These are phyloP conservation scores for Diabrotica balteata DNA, from an alignment of 2,888 invertebrate species.

Conservation along the genomic window DNA sequence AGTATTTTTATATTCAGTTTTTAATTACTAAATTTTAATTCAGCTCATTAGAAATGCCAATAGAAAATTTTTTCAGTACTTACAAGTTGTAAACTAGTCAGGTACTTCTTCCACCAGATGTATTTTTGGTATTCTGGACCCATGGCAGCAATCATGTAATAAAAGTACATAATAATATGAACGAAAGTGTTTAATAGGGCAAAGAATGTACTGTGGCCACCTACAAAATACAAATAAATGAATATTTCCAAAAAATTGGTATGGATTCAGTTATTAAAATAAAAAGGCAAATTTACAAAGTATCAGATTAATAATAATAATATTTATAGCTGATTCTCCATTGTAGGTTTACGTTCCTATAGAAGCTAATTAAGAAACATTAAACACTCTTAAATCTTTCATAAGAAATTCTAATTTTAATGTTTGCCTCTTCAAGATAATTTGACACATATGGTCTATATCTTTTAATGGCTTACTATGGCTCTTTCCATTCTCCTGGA, in stretches of 20 bases:
- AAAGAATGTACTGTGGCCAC: slow-evolving; percentile 97
- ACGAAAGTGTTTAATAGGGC: slow-evolving; percentile 93
- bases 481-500: too few relatives aligned
- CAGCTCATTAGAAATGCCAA: too few relatives aligned
- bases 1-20: too few relatives aligned
- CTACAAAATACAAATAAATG: slow-evolving; percentile 62
- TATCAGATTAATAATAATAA: neutral
- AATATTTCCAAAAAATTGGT: too few relatives aligned
- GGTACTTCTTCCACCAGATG: slow-evolving; percentile 98
- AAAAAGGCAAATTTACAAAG: neutral
- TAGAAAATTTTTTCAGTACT: slow-evolving; percentile 42
- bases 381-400: too few relatives aligned
- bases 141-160: slow-evolving; percentile 95
- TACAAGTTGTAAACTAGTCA: slow-evolving; percentile 95
- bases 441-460: too few relatives aligned
- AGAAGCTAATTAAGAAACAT: too few relatives aligned
- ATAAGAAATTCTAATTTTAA: too few relatives aligned
- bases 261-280: slow-evolving; percentile 8
- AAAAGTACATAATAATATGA: slow-evolving; percentile 97
- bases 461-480: too few relatives aligned
- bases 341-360: too few relatives aligned
- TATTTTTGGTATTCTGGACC: slow-evolving; percentile 92
- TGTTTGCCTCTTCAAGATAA: too few relatives aligned
- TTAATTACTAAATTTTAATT: too few relatives aligned
- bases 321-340: neutral